Evolutionary conservation across 2,113 vertebrate species (phyloP), one percentile per base, ranked within the genome.

Genomic region (Tragulus kanchil): DNA sequence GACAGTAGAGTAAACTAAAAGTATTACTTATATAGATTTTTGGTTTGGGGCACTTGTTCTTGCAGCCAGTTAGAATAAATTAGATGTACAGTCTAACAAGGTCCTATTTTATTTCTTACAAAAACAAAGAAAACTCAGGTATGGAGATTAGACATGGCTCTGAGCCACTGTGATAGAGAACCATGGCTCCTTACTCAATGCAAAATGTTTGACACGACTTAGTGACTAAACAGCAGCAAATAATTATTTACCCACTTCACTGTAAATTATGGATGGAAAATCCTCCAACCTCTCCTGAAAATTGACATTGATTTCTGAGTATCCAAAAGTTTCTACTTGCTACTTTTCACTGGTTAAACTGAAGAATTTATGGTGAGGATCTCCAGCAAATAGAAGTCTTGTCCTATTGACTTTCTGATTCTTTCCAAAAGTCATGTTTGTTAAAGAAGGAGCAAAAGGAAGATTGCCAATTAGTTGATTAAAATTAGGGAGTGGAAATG

Each of bases 311-410:
- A 67, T 65, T 67, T 69, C 4, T 45, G 11, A 6, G 45, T 12
- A 56, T 79, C 1, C 23, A 67, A 85, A 79, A 15, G 0, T 8
- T 26, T 17, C 21, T 81, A 19, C 8, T 67, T 91, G 6, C 1
- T 81, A 12, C n/a, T 75, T 52, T 75, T 15, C 15, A 85, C 58
- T 67, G 16, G 54, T 59, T 75, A 45, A 90, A 81, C 42, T 87
- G 25, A 93, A 50, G 1, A 36, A 61, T 36, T 54, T 56, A 85
- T 31, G 6, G 10, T 36, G 36, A 1, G 45, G 52, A 93, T 64
- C 4, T 9, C 16, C 25, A 71, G 2, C 0, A 84, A 84, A 12
- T 31, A 8, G 0, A 54, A 3, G 0, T 1, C 65, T 78, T 75
- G 10, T 59, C 3, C n/a, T 81, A 9, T 36, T 36, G 36, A 36